These are phyloP conservation scores for Phoenicopterus ruber DNA, from an alignment of 2,113 vertebrate species.

Conservation along the genomic window DNA sequence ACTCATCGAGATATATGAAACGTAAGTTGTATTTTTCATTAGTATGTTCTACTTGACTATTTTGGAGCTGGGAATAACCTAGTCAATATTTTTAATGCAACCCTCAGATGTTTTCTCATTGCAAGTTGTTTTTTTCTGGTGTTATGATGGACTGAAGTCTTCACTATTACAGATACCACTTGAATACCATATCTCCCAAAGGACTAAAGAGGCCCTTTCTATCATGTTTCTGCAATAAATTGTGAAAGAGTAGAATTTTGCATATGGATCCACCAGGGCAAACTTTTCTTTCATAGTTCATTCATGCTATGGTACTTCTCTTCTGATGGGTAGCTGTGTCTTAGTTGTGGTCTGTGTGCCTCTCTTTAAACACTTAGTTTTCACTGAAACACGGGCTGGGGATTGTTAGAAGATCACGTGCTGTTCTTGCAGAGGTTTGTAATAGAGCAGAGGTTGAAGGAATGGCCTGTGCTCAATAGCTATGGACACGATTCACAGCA, in stretches of 20 bases:
- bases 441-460: not conserved
- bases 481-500: not conserved
- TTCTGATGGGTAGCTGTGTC: not conserved
- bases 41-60: fast-evolving
- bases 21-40: constrained; percentile 65
- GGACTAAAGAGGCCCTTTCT: not conserved
- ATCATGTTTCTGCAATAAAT: not conserved
- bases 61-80: not conserved
- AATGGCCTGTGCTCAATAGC: not conserved
- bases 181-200: not conserved
- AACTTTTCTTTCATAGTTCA: not conserved
- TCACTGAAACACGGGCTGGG: not conserved
- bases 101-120: not conserved
- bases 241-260: not conserved
- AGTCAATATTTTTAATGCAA: not conserved
- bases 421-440: not conserved
- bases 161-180: not conserved
- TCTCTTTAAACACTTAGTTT: not conserved
- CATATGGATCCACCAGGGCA: not conserved
- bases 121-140: not conserved
- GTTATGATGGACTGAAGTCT: not conserved
- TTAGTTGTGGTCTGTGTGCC: not conserved
- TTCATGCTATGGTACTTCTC: not conserved
- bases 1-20: constrained; percentile 83
- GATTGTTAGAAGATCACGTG: not conserved